These are phyloP conservation scores for Ptychochromis oligacanthus DNA, from an alignment of 2,113 vertebrate species.

Conservation along the genomic window DNA sequence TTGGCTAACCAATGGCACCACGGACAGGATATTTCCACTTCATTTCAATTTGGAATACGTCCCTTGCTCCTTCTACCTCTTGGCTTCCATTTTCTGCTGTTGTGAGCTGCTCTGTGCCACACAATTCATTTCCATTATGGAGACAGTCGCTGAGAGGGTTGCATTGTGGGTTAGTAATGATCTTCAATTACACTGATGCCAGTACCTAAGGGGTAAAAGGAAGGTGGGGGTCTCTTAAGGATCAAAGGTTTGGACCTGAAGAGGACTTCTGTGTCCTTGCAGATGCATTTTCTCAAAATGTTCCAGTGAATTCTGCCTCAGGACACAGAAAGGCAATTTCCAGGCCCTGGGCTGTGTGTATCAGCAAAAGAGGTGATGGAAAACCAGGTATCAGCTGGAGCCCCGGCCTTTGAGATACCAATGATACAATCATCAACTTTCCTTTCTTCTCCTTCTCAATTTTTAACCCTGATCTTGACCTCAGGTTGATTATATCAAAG, in stretches of 20 bases:
- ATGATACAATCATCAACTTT: constrained; percentile 45
- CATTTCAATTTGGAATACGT: constrained; percentile 81
- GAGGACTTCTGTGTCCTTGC: constrained; percentile 76
- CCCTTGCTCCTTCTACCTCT: constrained; percentile 71
- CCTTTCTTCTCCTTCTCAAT: not conserved
- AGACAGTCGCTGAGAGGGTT: constrained; percentile 78
- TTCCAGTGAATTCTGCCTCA: constrained; percentile 69
- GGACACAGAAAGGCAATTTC: constrained; percentile 73
- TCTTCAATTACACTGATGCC: constrained; percentile 84
- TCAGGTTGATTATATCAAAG: constrained; percentile 19
- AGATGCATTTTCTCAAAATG: constrained; percentile 78
- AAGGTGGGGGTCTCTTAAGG: constrained; percentile 75
- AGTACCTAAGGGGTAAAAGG: constrained; percentile 68
- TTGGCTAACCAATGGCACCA: constrained; percentile 77
- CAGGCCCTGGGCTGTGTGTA: constrained; percentile 60
- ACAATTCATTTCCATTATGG: constrained; percentile 83
- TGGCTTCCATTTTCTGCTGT: constrained; percentile 73
- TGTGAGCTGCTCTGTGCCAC: constrained; percentile 59
- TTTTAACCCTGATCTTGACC: not conserved
- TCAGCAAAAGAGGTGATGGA: constrained; percentile 47
- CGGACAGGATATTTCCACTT: constrained; percentile 79
- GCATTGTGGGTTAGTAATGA: constrained; percentile 83
- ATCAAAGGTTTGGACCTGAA: constrained; percentile 82
- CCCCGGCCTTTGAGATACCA: constrained; percentile 60
- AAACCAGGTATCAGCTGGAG: constrained; percentile 52